These are phyloP conservation scores for Aeoliscus strigatus DNA, from an alignment of 2,797 vertebrate species.

Conservation along the genomic window DNA sequence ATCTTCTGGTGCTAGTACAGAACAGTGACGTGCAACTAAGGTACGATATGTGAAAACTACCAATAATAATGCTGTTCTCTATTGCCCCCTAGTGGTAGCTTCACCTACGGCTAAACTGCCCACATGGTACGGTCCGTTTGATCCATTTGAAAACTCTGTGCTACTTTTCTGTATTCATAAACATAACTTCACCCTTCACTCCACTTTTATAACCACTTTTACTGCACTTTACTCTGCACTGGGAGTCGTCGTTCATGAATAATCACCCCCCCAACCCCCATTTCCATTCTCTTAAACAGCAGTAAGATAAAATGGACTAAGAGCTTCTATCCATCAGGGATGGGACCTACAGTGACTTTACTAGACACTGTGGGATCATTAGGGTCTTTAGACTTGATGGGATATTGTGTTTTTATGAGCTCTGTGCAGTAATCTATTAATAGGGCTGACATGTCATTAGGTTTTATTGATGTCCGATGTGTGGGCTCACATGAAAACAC, in stretches of 20 bases:
- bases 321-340: constrained; percentile 59
- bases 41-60: too few species aligned
- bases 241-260: constrained; percentile 14
- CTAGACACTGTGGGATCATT: constrained; percentile 66
- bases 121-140: too few species aligned
- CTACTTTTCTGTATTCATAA: too few species aligned
- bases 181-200: constrained; percentile 10
- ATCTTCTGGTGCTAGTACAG: too few species aligned
- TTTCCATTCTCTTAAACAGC: constrained; percentile 43
- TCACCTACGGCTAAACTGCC: too few species aligned
- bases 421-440: constrained; percentile 67
- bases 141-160: too few species aligned
- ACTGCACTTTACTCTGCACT: constrained; percentile 13
- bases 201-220: constrained; percentile 21
- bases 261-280: constrained; percentile 29
- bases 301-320: constrained; percentile 55
- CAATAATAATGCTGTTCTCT: too few species aligned
- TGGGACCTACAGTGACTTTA: constrained; percentile 59
- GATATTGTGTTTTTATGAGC: constrained; percentile 71
- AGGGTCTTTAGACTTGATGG: constrained; percentile 60
- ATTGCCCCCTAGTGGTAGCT: too few species aligned
- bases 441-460: constrained; percentile 64
- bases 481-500: constrained; percentile 62
- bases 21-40: too few species aligned
- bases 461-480: constrained; percentile 68